These are phyloP conservation scores for Dolichotis patagonum DNA, from an alignment of 2,113 vertebrate species.

Conservation along the genomic window DNA sequence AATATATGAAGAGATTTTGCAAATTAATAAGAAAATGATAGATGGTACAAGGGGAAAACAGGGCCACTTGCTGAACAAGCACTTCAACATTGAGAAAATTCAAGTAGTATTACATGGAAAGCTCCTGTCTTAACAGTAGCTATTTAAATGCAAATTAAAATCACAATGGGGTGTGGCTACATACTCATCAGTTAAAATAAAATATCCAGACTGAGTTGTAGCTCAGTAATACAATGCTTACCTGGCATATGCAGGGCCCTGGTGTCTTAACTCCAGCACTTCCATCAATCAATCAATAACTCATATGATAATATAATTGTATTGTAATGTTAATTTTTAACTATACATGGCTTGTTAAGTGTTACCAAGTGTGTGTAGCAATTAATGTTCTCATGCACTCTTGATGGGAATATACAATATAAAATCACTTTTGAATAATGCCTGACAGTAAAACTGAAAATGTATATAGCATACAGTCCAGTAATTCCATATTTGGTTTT, in stretches of 20 bases:
- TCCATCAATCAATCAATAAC: neutral
- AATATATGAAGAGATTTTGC: constrained; percentile 1
- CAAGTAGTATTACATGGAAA: constrained; percentile 26
- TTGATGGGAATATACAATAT: neutral
- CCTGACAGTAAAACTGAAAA: constrained; percentile 34
- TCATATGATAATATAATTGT: neutral
- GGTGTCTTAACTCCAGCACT: neutral
- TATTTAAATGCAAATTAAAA: constrained; percentile 8
- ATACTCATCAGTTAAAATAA: constrained; percentile 27
- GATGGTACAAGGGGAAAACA: neutral
- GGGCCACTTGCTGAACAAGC: neutral
- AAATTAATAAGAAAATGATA: constrained; percentile 25
- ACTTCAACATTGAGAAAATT: neutral
- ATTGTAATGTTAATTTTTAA: neutral
- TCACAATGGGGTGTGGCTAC: neutral
- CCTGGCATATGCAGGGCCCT: neutral
- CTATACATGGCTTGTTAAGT: neutral
- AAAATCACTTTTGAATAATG: constrained; percentile 38
- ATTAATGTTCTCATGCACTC: neutral
- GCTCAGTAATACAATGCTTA: neutral
- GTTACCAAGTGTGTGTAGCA: neutral
- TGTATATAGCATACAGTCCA: neutral
- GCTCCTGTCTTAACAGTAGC: neutral
- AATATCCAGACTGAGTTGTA: neutral
- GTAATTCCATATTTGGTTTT: neutral